Conservation (phyloP, 2,888 invertebrate species). For the Cacoxenus indagator region DNA sequence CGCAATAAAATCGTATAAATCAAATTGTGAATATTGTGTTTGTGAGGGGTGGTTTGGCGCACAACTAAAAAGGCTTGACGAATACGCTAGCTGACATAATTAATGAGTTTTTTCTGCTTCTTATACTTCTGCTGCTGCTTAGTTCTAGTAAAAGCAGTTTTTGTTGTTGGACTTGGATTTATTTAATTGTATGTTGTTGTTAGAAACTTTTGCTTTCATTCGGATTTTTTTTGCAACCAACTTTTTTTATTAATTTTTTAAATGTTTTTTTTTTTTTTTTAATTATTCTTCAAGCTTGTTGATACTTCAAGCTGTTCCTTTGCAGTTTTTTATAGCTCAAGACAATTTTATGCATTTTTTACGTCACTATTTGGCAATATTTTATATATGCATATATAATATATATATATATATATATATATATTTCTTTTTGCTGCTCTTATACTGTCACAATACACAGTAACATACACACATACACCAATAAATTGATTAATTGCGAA, state of each 20-base stretch:
- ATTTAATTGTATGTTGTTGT: too few relatives aligned
- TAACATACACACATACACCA: conserved; percentile 40
- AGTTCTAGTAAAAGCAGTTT: conserved; percentile 4
- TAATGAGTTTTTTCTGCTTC: conserved; percentile 37
- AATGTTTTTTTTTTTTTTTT: too few relatives aligned
- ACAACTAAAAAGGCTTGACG: not conserved
- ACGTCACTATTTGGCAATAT: too few relatives aligned
- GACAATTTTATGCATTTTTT: too few relatives aligned
- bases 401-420: not conserved
- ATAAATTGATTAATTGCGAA: conserved; percentile 61
- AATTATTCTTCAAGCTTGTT: too few relatives aligned
- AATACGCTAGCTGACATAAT: not conserved
- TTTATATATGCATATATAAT: too few relatives aligned
- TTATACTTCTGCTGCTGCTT: conserved; percentile 32
- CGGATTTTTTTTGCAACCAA: too few relatives aligned
- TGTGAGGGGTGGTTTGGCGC: not conserved
- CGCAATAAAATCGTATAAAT: conserved; percentile 8
- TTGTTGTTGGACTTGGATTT: not conserved
- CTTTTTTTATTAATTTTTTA: too few relatives aligned
- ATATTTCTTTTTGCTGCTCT: not conserved
- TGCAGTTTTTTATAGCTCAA: too few relatives aligned
- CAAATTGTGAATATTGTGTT: not conserved
- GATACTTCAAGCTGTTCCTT: too few relatives aligned
- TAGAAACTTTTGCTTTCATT: too few relatives aligned
- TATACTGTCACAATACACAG: too few relatives aligned